Evolutionary conservation across 2,113 vertebrate species (phyloP).

Genomic region (Cyrtonyx montezumae): DNA sequence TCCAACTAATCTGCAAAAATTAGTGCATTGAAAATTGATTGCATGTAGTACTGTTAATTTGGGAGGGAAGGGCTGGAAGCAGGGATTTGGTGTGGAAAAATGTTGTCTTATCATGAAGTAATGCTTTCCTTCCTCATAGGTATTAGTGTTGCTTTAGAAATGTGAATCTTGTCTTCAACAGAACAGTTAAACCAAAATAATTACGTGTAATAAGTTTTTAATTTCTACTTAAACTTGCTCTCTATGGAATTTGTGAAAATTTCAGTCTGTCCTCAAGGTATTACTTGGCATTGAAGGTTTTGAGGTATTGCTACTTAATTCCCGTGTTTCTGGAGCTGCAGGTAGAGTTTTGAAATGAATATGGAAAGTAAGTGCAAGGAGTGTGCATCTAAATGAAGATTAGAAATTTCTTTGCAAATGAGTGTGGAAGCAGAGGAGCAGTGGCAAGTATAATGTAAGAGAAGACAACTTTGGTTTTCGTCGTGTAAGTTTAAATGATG

Average conservation of each 20-base stretch:
- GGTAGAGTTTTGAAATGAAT: not conserved
- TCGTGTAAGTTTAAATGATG: not conserved
- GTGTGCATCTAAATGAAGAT: not conserved
- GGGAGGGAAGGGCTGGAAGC: not conserved
- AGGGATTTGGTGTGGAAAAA: not conserved
- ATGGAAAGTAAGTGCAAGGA: not conserved
- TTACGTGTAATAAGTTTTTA: not conserved
- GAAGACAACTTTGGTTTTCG: not conserved
- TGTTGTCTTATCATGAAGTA: not conserved
- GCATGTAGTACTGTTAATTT: not conserved
- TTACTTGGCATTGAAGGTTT: not conserved
- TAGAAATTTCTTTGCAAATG: not conserved
- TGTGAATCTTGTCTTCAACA: not conserved
- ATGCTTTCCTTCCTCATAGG: not conserved
- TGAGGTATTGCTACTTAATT: not conserved
- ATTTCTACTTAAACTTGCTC: not conserved
- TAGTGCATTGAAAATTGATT: not conserved
- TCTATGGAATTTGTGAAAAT: not conserved
- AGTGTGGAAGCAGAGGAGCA: not conserved
- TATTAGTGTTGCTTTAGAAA: not conserved
- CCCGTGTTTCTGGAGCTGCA: not conserved
- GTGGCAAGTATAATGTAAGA: not conserved
- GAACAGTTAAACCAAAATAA: too few relatives aligned
- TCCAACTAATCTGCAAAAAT: not conserved
- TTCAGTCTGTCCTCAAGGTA: not conserved